phyloP scores from a whole-genome alignment of 2,888 invertebrate genomes.

The Slavum lentiscoides region DNA sequence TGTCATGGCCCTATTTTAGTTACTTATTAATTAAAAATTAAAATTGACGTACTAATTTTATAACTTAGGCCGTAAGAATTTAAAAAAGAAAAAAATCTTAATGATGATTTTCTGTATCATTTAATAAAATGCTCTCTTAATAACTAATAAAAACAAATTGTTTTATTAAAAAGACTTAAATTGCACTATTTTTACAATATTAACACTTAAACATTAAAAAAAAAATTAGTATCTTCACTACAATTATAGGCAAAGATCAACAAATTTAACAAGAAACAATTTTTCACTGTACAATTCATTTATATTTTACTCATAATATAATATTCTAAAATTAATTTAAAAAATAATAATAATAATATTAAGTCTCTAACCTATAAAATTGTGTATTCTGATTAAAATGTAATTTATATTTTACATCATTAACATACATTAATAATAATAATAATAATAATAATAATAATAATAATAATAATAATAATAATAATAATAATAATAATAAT shows the following conservation, averaged over 20 bases:
- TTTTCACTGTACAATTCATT: slow-evolving; percentile 50
- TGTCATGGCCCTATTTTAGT: slow-evolving; percentile 44
- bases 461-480: too few species aligned
- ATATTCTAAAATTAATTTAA: slow-evolving; percentile 38
- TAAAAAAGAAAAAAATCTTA: slow-evolving; percentile 47
- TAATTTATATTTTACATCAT: slow-evolving; percentile 40
- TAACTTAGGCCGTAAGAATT: slow-evolving; percentile 46
- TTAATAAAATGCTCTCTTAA: slow-evolving; percentile 53
- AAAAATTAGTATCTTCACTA: slow-evolving; percentile 49
- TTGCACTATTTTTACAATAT: slow-evolving; percentile 53
- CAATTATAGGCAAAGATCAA: slow-evolving; percentile 53
- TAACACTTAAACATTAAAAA: slow-evolving; percentile 53
- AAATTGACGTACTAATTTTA: slow-evolving; percentile 47
- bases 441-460: not conserved
- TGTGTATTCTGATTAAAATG: slow-evolving; percentile 39
- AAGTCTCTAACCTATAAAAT: slow-evolving; percentile 47
- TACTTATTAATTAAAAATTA: slow-evolving; percentile 40
- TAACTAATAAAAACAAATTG: slow-evolving; percentile 52
- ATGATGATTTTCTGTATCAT: slow-evolving; percentile 40
- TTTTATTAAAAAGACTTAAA: slow-evolving; percentile 54
- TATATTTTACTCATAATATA: slow-evolving; percentile 46
- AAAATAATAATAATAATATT: slow-evolving; percentile 13
- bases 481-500: slow-evolving; percentile 21
- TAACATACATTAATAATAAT: slow-evolving; percentile 16
- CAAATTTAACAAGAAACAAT: slow-evolving; percentile 54